These are phyloP conservation scores for Microctonus hyperodae DNA, from an alignment of 2,888 invertebrate genomes.

Conservation along the genomic window DNA sequence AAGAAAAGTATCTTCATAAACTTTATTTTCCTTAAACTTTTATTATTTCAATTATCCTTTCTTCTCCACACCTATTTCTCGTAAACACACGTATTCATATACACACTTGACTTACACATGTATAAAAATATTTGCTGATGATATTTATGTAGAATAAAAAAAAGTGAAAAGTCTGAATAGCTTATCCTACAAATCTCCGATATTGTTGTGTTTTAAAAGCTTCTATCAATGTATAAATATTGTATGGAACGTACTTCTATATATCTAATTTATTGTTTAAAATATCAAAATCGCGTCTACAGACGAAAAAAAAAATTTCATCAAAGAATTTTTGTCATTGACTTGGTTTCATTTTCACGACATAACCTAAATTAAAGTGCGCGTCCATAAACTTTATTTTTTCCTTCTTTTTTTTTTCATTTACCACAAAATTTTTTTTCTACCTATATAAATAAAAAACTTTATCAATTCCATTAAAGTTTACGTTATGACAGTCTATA, in stretches of 20 bases:
- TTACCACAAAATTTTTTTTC: not conserved
- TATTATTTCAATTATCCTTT: not conserved
- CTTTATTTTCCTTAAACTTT: not conserved
- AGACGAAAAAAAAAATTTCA: not conserved
- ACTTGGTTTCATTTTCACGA: not conserved
- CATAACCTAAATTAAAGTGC: not conserved
- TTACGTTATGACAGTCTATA: not conserved
- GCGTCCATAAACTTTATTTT: not conserved
- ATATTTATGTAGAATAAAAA: not conserved
- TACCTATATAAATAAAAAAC: not conserved
- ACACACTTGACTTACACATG: not conserved
- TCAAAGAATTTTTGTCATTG: slow-evolving; percentile 4
- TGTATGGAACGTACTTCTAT: not conserved
- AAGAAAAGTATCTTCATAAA: not conserved
- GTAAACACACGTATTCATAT: too few species aligned
- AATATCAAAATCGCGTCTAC: not conserved
- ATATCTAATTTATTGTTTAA: not conserved
- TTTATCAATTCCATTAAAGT: slow-evolving; percentile 5
- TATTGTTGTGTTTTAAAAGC: too few species aligned
- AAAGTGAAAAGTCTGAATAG: not conserved
- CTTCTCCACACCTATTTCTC: too few species aligned
- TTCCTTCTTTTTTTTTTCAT: not conserved
- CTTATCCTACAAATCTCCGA: too few species aligned
- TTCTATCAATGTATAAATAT: not conserved
- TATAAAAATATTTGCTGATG: not conserved